phyloP scores from a whole-genome alignment of 2,888 invertebrate genomes.

The Aradus depressus region DNA sequence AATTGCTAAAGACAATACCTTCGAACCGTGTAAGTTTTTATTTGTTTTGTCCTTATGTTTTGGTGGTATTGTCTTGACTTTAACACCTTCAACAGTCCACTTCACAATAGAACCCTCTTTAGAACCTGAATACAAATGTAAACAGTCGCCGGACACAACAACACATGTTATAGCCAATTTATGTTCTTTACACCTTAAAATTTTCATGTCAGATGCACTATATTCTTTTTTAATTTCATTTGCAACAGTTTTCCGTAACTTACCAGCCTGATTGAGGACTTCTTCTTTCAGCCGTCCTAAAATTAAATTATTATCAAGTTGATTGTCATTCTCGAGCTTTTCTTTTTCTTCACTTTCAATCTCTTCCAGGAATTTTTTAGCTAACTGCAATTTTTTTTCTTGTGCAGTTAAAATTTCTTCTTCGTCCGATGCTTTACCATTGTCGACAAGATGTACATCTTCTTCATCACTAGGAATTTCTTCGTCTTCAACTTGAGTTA shows the following conservation, averaged over 20 bases:
- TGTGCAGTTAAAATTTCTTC: constrained; percentile 61
- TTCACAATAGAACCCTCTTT: constrained; percentile 82
- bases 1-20: constrained; percentile 29
- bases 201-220: constrained; percentile 35
- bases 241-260: constrained; percentile 63
- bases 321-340: constrained; percentile 50
- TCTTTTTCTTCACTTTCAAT: constrained; percentile 69
- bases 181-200: constrained; percentile 66
- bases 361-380: constrained; percentile 80
- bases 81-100: constrained; percentile 56
- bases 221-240: constrained; percentile 38
- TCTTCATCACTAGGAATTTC: constrained; percentile 47
- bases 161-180: constrained; percentile 67
- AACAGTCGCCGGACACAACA: constrained; percentile 61
- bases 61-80: constrained; percentile 39
- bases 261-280: constrained; percentile 75
- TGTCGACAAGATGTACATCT: constrained; percentile 34
- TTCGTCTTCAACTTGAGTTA: constrained; percentile 33
- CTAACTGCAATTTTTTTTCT: constrained; percentile 78
- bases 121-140: constrained; percentile 66
- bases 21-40: constrained; percentile 32
- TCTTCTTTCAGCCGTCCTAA: constrained; percentile 71
- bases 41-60: constrained; percentile 37
- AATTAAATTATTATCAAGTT: constrained; percentile 52
- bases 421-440: constrained; percentile 28